These are phyloP conservation scores for Chromobotia macracanthus DNA, from an alignment of 2,797 vertebrate species.

Conservation along the genomic window DNA sequence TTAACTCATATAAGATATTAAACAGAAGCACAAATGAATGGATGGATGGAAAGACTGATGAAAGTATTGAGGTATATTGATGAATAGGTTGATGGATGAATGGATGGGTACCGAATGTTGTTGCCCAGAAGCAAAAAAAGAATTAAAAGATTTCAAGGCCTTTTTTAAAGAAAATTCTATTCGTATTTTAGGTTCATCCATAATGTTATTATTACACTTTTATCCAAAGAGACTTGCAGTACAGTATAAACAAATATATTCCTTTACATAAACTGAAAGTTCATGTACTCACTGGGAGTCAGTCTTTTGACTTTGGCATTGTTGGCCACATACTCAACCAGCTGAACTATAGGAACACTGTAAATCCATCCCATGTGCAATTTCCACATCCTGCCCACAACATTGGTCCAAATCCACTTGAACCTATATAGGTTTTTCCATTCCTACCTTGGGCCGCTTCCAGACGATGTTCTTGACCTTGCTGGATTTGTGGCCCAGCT, in stretches of 20 bases:
- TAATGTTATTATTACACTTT: not conserved
- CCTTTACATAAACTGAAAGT: no score
- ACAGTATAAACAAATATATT: no score
- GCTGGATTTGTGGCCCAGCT: conserved; percentile 85
- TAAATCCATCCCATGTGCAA: not conserved
- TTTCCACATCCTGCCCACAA: conserved; percentile 7
- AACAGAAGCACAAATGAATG: not conserved
- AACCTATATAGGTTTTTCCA: not conserved
- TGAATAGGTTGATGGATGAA: no score
- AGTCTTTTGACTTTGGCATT: no score
- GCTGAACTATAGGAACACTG: not conserved
- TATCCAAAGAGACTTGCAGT: no score
- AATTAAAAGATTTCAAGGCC: no score
- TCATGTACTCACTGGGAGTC: no score
- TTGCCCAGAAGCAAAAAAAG: not conserved
- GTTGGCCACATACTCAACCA: no score
- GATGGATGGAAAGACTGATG: no score
- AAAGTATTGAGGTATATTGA: no score
- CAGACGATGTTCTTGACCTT: conserved; percentile 90
- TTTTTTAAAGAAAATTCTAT: no score
- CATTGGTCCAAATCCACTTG: conserved; percentile 9
- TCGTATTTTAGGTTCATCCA: not conserved
- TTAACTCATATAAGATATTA: not conserved
- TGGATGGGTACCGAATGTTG: no score
- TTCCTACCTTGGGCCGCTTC: conserved; percentile 90